A percentile compares a stretch with the other conserved stretches of the same genome.
Evolutionary conservation across 2,888 invertebrate genomes (phyloP).

Genomic region (Timema podura): DNA sequence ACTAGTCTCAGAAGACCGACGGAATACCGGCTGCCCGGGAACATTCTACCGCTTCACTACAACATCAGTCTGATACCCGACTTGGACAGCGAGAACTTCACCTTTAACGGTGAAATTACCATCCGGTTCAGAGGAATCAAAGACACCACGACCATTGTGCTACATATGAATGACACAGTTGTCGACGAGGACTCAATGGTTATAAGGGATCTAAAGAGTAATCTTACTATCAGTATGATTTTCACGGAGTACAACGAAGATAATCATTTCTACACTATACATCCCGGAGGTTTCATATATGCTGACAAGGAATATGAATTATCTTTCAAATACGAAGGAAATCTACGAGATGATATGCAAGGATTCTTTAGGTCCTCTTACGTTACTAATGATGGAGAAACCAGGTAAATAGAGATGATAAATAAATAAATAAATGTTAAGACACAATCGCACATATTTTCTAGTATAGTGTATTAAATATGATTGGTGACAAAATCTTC

Average conservation of each 20-base stretch:
- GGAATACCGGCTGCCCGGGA: constrained; percentile 18
- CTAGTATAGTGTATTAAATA: too few species aligned
- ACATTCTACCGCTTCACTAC: constrained; percentile 20
- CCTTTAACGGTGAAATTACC: too few species aligned
- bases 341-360: constrained; percentile 12
- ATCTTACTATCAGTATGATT: neutral
- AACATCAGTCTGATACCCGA: constrained; percentile 22
- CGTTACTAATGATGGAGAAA: neutral
- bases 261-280: constrained; percentile 1
- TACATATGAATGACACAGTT: too few species aligned
- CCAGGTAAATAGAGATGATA: neutral
- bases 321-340: neutral
- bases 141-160: too few species aligned
- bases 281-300: neutral
- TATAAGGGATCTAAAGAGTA: too few species aligned
- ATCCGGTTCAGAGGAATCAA: too few species aligned
- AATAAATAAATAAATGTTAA: too few species aligned
- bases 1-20: too few species aligned
- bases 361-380: constrained; percentile 6
- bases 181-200: too few species aligned
- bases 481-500: too few species aligned
- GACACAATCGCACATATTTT: too few species aligned
- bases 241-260: neutral
- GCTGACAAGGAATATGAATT: constrained; percentile 2
- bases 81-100: constrained; percentile 9